Evolutionary conservation across 2,888 invertebrate species (phyloP).

Genomic region (Melolontha melolontha): DNA sequence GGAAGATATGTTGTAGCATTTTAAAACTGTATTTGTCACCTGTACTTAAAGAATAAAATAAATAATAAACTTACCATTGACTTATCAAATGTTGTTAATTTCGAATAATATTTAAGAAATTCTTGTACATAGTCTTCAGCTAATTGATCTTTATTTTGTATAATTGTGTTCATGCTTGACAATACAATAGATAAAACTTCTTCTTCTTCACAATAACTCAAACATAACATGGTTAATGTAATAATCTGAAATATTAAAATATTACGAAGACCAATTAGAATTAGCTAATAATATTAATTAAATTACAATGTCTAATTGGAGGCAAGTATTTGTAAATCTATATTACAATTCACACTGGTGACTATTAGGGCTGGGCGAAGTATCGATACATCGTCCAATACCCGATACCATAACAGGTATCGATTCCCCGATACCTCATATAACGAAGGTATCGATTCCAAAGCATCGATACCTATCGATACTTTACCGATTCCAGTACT

Average conservation of each 20-base stretch:
- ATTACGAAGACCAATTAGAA: background rate
- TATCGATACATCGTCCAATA: no score
- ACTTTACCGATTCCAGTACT: no score
- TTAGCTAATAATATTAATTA: conserved; percentile 5
- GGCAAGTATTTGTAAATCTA: no score
- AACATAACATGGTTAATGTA: conserved; percentile 55
- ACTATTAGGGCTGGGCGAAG: no score
- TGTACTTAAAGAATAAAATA: conserved; percentile 1
- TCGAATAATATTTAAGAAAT: conserved; percentile 57
- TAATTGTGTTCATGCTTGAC: conserved; percentile 52
- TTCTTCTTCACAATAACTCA: conserved; percentile 55
- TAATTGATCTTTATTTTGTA: conserved; percentile 51
- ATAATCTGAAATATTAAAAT: conserved; percentile 55
- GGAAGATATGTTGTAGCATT: conserved; percentile 24
- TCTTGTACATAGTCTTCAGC: conserved; percentile 58
- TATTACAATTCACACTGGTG: no score
- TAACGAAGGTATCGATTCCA: no score
- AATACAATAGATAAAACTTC: conserved; percentile 54
- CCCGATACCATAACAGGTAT: no score
- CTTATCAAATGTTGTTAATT: conserved; percentile 54
- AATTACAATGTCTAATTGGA: no score
- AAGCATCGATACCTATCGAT: no score
- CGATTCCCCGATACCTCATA: no score
- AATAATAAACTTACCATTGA: conserved; percentile 56
- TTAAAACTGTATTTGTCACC: conserved; percentile 6